Evolutionary conservation across 2,888 invertebrate species (phyloP).

Genomic region (Ceriagrion tenellum): DNA sequence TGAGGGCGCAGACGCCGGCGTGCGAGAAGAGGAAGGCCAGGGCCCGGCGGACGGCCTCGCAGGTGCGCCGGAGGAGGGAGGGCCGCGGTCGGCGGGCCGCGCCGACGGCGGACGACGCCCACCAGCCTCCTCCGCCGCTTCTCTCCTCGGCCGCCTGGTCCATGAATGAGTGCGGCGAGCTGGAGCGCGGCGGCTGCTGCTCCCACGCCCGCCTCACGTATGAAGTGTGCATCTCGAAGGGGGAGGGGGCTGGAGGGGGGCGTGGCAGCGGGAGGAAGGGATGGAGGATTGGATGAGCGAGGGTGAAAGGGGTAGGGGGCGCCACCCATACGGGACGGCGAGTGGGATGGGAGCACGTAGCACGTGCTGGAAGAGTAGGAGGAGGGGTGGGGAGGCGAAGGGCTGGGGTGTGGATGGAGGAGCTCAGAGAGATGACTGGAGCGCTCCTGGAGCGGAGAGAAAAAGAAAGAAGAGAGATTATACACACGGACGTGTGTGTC

Average conservation of each 20-base stretch:
- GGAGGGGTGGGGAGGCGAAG: not conserved
- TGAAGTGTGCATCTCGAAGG: conserved; percentile 51
- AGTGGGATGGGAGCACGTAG: not conserved
- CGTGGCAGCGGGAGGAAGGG: not conserved
- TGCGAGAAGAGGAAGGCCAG: conserved; percentile 62
- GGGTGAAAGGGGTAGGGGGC: not conserved
- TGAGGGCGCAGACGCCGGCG: conserved; percentile 59
- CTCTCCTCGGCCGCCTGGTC: not conserved
- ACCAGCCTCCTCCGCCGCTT: not conserved
- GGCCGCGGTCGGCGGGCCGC: conserved; percentile 47
- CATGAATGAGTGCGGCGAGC: conserved; percentile 25
- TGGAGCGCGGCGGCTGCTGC: conserved; percentile 34
- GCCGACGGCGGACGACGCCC: not conserved
- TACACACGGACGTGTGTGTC: not conserved
- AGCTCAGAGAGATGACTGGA: not conserved
- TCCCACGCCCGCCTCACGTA: conserved; percentile 63
- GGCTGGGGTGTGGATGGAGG: not conserved
- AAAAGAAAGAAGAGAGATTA: not conserved
- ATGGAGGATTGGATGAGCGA: not conserved
- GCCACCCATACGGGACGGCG: not conserved
- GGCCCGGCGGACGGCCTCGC: conserved; percentile 47
- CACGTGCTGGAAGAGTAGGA: not conserved
- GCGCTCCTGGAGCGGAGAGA: not conserved
- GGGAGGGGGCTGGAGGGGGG: not conserved
- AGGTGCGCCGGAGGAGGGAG: conserved; percentile 39